A percentile compares a stretch with the other conserved stretches of the same genome.
Evolutionary conservation across 2,797 vertebrate genomes (phyloP).

Genomic region (Ptychadena robeensis): DNA sequence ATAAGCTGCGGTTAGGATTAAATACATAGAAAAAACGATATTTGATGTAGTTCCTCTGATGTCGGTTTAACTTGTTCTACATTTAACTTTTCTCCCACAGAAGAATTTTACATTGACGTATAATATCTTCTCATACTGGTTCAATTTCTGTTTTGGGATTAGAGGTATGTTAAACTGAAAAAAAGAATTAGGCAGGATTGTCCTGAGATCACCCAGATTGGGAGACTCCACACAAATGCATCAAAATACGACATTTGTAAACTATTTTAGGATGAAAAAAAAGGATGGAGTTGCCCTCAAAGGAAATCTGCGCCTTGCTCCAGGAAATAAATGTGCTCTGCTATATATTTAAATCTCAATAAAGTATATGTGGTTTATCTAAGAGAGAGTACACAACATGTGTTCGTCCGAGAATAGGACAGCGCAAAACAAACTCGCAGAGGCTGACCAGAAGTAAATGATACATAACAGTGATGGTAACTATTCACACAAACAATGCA

Average conservation of each 20-base stretch:
- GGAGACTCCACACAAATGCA: conserved; percentile 46
- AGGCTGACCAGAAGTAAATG: conserved; percentile 34
- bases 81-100: not conserved
- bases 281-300: conserved; percentile 59
- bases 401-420: conserved; percentile 57
- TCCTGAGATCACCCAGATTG: conserved; percentile 58
- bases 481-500: conserved; percentile 5
- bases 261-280: conserved; percentile 57
- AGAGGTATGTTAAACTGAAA: conserved; percentile 4
- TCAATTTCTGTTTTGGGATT: not conserved
- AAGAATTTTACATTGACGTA: not conserved
- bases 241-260: conserved; percentile 32
- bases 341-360: conserved; percentile 62
- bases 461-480: conserved; percentile 11
- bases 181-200: conserved; percentile 6
- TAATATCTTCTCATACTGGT: not conserved
- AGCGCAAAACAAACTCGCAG: conserved; percentile 52
- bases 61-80: not conserved
- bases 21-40: not conserved
- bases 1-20: not conserved
- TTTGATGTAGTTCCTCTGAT: not conserved
- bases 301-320: conserved; percentile 59
- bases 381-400: conserved; percentile 57
- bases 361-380: conserved; percentile 61
- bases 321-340: conserved; percentile 59